Conservation (phyloP, 2,113 vertebrate genomes). For the Callionymus lyra region DNA sequence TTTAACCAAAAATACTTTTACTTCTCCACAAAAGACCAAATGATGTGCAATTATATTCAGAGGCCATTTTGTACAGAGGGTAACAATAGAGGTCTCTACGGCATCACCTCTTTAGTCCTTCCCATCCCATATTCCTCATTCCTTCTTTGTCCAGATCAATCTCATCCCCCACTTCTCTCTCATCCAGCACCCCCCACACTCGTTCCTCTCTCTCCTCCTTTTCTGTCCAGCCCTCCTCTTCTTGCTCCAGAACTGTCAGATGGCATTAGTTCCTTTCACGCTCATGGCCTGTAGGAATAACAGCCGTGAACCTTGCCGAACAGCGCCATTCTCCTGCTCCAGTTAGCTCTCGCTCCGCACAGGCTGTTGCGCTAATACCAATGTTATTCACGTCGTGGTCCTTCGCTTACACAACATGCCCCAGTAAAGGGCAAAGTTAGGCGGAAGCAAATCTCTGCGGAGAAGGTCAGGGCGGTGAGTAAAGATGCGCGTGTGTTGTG, state of each 20-base stretch:
- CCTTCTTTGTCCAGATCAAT: conserved; percentile 51
- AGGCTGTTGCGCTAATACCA: conserved; percentile 64
- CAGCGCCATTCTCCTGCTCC: conserved; percentile 92
- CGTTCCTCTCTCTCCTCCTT: conserved; percentile 52
- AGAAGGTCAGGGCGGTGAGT: conserved; percentile 37
- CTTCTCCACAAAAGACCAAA: not conserved
- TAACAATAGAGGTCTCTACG: conserved; percentile 32
- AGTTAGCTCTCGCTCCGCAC: conserved; percentile 79
- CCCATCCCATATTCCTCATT: conserved; percentile 38
- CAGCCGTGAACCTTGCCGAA: conserved; percentile 82
- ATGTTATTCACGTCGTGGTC: conserved; percentile 48
- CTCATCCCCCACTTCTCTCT: conserved; percentile 47
- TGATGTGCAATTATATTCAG: conserved; percentile 2
- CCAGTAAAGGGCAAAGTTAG: conserved; percentile 56
- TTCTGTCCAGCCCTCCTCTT: conserved; percentile 75
- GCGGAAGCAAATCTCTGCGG: conserved; percentile 24
- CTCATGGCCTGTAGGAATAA: conserved; percentile 88
- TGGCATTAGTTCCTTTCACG: conserved; percentile 85
- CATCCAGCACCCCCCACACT: conserved; percentile 49
- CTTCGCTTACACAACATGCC: conserved; percentile 49
- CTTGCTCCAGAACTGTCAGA: conserved; percentile 97
- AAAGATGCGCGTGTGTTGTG: conserved; percentile 31
- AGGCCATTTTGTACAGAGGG: conserved; percentile 24
- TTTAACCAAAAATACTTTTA: not conserved
- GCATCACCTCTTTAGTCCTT: conserved; percentile 31